phyloP scores from a whole-genome alignment of 1,140 invertebrate genomes.

The Zaprionus lachaisei region DNA sequence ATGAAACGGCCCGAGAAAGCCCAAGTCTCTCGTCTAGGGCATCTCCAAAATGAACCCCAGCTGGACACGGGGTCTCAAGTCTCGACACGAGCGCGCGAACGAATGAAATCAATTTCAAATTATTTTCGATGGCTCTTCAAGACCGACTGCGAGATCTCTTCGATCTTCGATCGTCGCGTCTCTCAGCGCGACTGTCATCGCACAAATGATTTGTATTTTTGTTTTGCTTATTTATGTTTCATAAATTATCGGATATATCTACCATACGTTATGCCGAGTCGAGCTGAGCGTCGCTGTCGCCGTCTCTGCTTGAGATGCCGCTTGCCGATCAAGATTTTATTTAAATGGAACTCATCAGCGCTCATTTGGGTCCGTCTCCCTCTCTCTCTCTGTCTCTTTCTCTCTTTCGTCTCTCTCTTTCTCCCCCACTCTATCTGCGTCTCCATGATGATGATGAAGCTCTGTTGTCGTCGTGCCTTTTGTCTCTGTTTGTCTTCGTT shows the following conservation, averaged over 20 bases:
- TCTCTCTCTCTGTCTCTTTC: constrained; percentile 16
- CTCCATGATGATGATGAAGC: constrained; percentile 62
- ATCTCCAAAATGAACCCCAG: not conserved
- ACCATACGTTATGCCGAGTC: constrained; percentile 68
- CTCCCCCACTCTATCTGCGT: not conserved
- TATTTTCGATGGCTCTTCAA: constrained; percentile 31
- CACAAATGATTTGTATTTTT: constrained; percentile 84
- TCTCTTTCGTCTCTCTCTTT: constrained; percentile 24
- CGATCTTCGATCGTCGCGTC: not conserved
- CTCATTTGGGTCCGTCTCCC: constrained; percentile 64
- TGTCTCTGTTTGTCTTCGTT: constrained; percentile 49
- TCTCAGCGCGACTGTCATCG: constrained; percentile 59
- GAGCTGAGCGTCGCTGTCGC: not conserved
- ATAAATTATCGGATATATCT: constrained; percentile 82
- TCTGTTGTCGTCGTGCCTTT: constrained; percentile 47
- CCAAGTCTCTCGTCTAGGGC: constrained; percentile 6
- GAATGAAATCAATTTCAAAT: constrained; percentile 46
- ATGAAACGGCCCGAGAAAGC: constrained; percentile 44
- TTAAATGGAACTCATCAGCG: constrained; percentile 83
- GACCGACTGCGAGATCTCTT: not conserved
- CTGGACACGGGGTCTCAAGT: not conserved
- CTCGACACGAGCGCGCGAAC: constrained; percentile 21
- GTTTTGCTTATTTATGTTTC: constrained; percentile 83
- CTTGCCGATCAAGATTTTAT: constrained; percentile 80
- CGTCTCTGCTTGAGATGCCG: constrained; percentile 50